Conservation (phyloP, 2,113 vertebrate species). For the Gobiocypris rarus region DNA sequence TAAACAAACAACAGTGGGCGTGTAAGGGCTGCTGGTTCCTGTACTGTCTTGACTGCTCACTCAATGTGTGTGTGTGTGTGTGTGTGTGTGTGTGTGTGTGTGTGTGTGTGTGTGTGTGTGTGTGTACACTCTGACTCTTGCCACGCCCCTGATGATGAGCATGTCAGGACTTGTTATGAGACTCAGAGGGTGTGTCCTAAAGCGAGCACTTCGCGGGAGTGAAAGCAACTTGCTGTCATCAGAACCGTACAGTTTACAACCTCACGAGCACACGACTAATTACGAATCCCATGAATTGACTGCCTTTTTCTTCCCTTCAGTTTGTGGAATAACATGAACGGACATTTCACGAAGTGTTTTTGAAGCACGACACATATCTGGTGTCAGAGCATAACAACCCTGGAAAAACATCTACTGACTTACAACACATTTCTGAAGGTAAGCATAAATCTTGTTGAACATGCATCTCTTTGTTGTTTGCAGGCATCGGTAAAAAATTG, state of each 20-base stretch:
- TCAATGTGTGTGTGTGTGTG: neutral
- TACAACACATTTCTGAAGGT: conserved; percentile 32
- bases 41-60: neutral
- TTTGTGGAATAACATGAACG: conserved; percentile 33
- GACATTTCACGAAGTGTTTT: neutral
- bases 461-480: neutral
- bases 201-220: conserved; percentile 31
- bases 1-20: conserved; percentile 29
- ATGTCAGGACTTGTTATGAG: conserved; percentile 75
- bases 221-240: conserved; percentile 43
- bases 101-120: neutral
- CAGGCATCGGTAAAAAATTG: neutral
- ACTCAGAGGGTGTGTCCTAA: conserved; percentile 53
- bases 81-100: neutral
- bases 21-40: neutral
- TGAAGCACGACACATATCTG: conserved; percentile 11
- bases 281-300: neutral
- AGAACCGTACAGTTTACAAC: neutral
- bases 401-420: conserved; percentile 13
- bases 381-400: neutral
- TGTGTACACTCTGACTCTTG: neutral
- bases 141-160: conserved; percentile 51
- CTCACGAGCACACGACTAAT: neutral
- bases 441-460: neutral
- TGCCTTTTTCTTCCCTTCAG: neutral